A percentile compares a stretch with the other conserved stretches of the same genome.
Conservation (phyloP, 2,113 vertebrate species). For the Myrmecophaga tridactyla region DNA sequence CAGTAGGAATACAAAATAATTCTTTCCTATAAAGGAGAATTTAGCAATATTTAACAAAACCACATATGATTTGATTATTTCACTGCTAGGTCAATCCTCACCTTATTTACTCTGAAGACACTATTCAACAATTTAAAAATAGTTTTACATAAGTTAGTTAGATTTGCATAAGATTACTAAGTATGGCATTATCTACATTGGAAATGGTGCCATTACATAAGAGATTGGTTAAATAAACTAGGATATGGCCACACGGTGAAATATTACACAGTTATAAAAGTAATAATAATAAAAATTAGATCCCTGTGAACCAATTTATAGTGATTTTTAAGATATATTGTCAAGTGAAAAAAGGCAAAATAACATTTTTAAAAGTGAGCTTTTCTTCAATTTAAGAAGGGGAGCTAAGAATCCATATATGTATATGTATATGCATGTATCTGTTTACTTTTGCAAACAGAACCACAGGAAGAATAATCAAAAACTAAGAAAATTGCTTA, state of each 20-base stretch:
- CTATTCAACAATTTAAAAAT: neutral
- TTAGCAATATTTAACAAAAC: neutral
- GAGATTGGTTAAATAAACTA: neutral
- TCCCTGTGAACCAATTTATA: neutral
- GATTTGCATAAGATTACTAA: neutral
- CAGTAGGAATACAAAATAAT: neutral
- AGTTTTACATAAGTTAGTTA: neutral
- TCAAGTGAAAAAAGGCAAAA: neutral
- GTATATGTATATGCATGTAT: too few species aligned
- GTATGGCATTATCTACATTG: neutral
- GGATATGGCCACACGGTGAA: neutral
- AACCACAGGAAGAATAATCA: neutral
- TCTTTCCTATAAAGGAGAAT: conserved; percentile 1
- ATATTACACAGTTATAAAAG: neutral
- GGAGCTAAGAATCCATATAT: neutral
- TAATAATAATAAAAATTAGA: too few species aligned
- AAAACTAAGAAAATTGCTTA: conserved; percentile 18
- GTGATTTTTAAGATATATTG: neutral
- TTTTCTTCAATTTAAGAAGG: neutral
- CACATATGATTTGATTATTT: neutral
- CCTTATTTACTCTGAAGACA: neutral
- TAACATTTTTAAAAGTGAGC: neutral
- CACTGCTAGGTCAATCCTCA: neutral
- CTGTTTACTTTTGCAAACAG: neutral
- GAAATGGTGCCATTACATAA: neutral